Base-by-base conservation (phyloP, 2,797 vertebrate genomes). In the Chaetophractus vellerosus region DNA sequence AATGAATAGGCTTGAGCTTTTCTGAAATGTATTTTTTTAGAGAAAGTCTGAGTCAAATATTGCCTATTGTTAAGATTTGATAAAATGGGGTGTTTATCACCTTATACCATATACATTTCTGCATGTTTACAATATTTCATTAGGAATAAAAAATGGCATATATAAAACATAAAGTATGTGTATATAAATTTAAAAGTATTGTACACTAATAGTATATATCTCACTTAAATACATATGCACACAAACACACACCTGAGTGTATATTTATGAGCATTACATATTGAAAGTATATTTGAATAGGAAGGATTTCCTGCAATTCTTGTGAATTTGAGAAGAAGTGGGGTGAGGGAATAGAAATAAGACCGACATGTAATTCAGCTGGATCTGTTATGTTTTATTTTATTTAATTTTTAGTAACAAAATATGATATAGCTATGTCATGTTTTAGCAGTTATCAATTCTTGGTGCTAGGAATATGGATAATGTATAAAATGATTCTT, bases 1-100 rank as follows among this genome's bases (percentile, higher is more conserved):
- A 64, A 33, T 66, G 79, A 90, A 88, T 38, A 18, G 24, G 4
- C 21, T 59, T 75, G 1, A 74, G 26, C 28, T 71, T 90, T 85
- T 52, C 15, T 59, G 1, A 82, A 80, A 41, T 80, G 63, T 14
- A 50, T 68, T 57, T 82, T 21, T 66, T 59, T 82, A 64, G n/a
- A 28, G 59, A 87, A 88, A 72, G 31, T 84, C 11, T 64, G 28
- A 71, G 21, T 66, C 31, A 81, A 88, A 28, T 90, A 88, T n/a
- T 80, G 15, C n/a, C 19, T 18, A 82, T n/a, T 93, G n/a, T 63
- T 69, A 41, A 50, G n/a, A 89, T 45, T 90, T 81, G 21, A 71
- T 93, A 45, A 87, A 85, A 10, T 50, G 85, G n/a, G 9, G 21
- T 75, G 3, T 95, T 82, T 93, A 66, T 85, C 74, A 69, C 68